A percentile compares a stretch with the other conserved stretches of the same genome.
phyloP scores from a whole-genome alignment of 2,797 vertebrate genomes.

The Ctenosaura bakeri region DNA sequence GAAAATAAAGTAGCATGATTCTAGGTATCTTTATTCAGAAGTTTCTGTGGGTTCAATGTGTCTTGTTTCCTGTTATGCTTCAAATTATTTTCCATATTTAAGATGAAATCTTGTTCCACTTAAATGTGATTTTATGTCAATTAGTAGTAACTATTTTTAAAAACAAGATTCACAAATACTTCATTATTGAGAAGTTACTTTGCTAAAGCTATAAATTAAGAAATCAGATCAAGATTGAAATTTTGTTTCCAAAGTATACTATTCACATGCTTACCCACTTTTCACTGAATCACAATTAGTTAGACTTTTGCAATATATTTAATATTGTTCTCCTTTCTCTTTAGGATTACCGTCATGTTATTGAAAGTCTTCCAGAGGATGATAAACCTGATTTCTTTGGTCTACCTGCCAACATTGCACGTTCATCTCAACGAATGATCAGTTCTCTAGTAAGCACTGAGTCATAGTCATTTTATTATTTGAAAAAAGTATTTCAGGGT shows the following conservation, averaged over 20 bases:
- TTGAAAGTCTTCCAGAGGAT: conserved; percentile 94
- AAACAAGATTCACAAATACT: not conserved
- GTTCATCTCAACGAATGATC: conserved; percentile 92
- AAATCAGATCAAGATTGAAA: not conserved
- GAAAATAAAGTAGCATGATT: no score
- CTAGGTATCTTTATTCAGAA: not conserved
- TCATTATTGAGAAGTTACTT: not conserved
- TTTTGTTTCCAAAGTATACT: not conserved
- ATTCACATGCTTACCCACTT: conserved; percentile 37
- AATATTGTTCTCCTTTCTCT: conserved; percentile 39
- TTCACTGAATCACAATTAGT: conserved; percentile 11
- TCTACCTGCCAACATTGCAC: conserved; percentile 94
- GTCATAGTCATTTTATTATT: not conserved
- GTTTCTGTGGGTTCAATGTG: not conserved
- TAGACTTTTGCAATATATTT: not conserved
- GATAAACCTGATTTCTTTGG: conserved; percentile 95
- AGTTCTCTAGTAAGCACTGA: conserved; percentile 88
- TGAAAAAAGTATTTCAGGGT: not conserved
- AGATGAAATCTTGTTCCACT: not conserved
- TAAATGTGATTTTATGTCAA: not conserved
- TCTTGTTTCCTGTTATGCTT: not conserved
- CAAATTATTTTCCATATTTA: conserved; percentile 8
- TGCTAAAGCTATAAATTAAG: not conserved
- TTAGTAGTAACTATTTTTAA: not conserved
- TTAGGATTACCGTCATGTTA: conserved; percentile 92